Evolutionary conservation across 2,797 vertebrate genomes (phyloP).

Genomic region (Aselliscus stoliczkanus): DNA sequence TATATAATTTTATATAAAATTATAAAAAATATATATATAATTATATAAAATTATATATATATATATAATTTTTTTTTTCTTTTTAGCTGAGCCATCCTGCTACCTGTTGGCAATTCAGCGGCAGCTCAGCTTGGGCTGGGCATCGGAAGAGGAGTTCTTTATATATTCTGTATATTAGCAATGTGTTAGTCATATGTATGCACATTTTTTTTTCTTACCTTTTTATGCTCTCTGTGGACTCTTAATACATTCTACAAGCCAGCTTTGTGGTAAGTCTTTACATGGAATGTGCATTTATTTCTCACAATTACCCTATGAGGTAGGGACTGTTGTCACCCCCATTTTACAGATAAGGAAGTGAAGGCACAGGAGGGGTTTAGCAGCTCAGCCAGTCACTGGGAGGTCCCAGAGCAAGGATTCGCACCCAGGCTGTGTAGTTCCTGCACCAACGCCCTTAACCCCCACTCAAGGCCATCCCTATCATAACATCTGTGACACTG

Average conservation of each 20-base stretch:
- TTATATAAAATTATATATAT: too few relatives aligned
- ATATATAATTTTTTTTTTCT: too few relatives aligned
- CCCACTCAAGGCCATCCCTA: neutral
- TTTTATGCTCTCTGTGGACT: neutral
- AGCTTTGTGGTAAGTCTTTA: neutral
- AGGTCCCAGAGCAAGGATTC: neutral
- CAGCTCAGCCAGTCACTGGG: neutral
- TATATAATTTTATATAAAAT: too few relatives aligned
- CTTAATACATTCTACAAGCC: neutral
- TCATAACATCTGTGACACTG: rapidly evolving
- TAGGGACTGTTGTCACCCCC: too few relatives aligned
- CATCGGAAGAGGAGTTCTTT: neutral
- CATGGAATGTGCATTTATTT: neutral
- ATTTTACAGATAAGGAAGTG: neutral
- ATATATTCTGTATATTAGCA: neutral
- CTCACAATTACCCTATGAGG: neutral
- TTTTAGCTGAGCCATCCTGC: too few relatives aligned
- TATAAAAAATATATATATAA: too few relatives aligned
- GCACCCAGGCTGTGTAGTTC: neutral
- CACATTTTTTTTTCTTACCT: neutral
- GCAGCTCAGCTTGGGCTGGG: too few relatives aligned
- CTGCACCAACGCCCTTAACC: neutral
- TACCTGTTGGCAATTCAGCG: too few relatives aligned
- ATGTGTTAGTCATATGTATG: neutral
- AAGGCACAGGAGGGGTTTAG: neutral